Evolutionary conservation across 2,888 invertebrate genomes (phyloP).

Genomic region (Drosophila paramelanica): DNA sequence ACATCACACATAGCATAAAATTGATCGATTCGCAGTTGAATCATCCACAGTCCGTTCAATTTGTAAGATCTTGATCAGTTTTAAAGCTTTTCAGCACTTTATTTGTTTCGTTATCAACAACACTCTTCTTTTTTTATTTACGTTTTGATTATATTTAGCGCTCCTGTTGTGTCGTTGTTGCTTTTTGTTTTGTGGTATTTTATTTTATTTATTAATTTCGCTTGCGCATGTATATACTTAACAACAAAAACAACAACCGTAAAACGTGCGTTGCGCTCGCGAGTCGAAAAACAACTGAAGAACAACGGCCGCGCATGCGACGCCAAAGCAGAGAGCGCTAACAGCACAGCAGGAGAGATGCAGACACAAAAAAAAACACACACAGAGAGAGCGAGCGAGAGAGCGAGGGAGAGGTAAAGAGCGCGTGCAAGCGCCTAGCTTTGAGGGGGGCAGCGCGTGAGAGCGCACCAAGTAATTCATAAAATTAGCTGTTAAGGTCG

Average conservation of each 20-base stretch:
- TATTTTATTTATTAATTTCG: constrained; percentile 26
- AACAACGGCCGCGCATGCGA: constrained; percentile 73
- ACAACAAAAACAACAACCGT: constrained; percentile 31
- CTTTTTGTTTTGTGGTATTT: constrained; percentile 2
- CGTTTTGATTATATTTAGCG: constrained; percentile 63
- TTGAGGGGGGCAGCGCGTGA: constrained; percentile 19
- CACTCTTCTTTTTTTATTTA: constrained; percentile 56
- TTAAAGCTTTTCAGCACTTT: constrained; percentile 27
- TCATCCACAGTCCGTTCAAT: constrained; percentile 22
- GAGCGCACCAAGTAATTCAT: constrained; percentile 38
- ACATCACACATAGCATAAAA: background rate
- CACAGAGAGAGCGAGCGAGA: constrained; percentile 5
- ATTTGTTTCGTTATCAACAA: constrained; percentile 56
- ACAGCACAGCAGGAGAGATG: constrained; percentile 7
- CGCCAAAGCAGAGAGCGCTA: constrained; percentile 36
- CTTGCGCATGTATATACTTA: constrained; percentile 28
- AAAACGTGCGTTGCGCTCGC: constrained; percentile 54
- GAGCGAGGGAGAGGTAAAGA: constrained; percentile 17
- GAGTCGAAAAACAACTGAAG: constrained; percentile 60
- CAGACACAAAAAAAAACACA: background rate
- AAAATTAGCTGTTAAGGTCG: constrained; percentile 61
- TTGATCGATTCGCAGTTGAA: constrained; percentile 35
- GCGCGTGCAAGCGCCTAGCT: constrained; percentile 14
- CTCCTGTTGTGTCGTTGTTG: constrained; percentile 21
- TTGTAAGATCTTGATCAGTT: constrained; percentile 34